Evolutionary conservation across 1,140 invertebrate species (phyloP), one percentile per base, ranked within the genome.

Genomic region (Berghia stephanieae): DNA sequence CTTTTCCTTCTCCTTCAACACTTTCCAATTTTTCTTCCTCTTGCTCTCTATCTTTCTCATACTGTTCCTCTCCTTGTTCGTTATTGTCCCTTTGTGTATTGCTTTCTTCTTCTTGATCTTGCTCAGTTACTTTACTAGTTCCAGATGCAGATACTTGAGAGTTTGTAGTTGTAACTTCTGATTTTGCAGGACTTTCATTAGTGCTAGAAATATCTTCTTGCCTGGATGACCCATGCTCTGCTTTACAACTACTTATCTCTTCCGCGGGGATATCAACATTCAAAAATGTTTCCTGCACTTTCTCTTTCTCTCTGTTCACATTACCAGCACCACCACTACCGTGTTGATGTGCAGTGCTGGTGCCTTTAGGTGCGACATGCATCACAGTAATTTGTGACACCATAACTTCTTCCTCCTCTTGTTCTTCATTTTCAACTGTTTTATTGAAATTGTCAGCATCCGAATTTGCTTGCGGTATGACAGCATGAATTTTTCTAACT

Each of bases 251-350:
- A 31, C 18, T 24, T 27, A 63, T 8, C 10, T 63, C 57, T 27
- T 63, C 57, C 10, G 57, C 57, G 34, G 57, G 57, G 57, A 63
- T 63, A 31, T 63, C 57, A 16, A 63, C 57, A 31, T 27, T 63
- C 10, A 63, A 31, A 31, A 63, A 63, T 31, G 57, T 63, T 31
- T 63, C 57, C 27, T 63, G 57, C 8, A 63, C 57, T 27, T 27
- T 10, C 10, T 63, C 57, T 31, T 10, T 10, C 57, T 10, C 57
- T n/a, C n/a, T n/a, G n/a, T n/a, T n/a, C n/a, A n/a, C n/a, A n/a
- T n/a, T n/a, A 16, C 57, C 10, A 8, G 8, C 57, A 31, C 57
- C 10, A 16, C 34, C 34, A n/a, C n/a, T n/a, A n/a, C n/a, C n/a
- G n/a, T n/a, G n/a, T n/a, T n/a, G n/a, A n/a, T n/a, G n/a, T n/a